Conservation (phyloP, 2,113 vertebrate genomes). For the Sinocyclocheilus grahami region DNA sequence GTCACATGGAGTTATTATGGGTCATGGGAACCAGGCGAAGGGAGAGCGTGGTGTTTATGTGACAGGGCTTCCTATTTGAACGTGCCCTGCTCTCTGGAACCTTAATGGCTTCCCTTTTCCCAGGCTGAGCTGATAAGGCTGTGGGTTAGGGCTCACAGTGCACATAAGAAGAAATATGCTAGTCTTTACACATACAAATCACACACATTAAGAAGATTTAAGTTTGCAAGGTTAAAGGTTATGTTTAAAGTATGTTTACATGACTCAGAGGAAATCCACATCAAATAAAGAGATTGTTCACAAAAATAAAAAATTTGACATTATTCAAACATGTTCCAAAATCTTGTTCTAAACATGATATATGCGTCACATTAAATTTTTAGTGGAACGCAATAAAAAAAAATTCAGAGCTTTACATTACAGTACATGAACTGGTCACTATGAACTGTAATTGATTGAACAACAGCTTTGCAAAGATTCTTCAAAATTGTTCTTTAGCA, state of each 20-base stretch:
- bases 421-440: not conserved
- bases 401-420: not conserved
- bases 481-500: not conserved
- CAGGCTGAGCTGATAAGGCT: slow-evolving; percentile 67
- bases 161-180: slow-evolving; percentile 32
- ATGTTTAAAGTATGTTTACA: slow-evolving; percentile 19
- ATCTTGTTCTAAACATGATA: not conserved
- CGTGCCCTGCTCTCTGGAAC: slow-evolving; percentile 74
- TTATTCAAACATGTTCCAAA: not conserved
- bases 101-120: slow-evolving; percentile 78
- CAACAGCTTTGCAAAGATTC: not conserved
- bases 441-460: not conserved
- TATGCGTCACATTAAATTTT: not conserved
- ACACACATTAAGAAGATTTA: slow-evolving; percentile 36
- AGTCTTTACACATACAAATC: slow-evolving; percentile 36
- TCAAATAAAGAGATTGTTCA: not conserved
- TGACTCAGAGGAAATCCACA: not conserved
- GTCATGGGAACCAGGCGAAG: slow-evolving; percentile 72
- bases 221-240: slow-evolving; percentile 16
- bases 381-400: not conserved
- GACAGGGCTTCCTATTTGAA: slow-evolving; percentile 74
- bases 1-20: slow-evolving; percentile 51
- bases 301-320: not conserved
- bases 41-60: slow-evolving; percentile 70
- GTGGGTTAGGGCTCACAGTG: slow-evolving; percentile 33